Base-by-base conservation (phyloP, 2,113 vertebrate species). In the Anoura caudifer region DNA sequence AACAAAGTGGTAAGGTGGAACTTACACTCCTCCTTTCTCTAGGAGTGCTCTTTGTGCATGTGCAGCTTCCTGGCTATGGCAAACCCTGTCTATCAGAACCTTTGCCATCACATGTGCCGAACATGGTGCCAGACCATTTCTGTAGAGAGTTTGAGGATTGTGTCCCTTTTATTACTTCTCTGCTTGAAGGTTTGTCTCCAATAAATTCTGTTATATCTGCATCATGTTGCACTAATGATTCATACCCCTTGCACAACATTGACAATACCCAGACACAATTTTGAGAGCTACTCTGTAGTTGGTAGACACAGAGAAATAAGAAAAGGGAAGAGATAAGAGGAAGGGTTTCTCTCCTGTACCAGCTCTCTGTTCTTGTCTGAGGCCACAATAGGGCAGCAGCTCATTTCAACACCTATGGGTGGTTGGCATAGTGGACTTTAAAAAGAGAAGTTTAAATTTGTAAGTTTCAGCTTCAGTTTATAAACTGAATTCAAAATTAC, bases 271-370 rank as follows among this genome's bases (percentile, higher is more conserved):
- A 67, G 84, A 45, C 11, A 26, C 5, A 13, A 14, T 56, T 93
- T 91, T 12, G 36, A 85, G 61, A 65, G 28, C 22, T 45, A 9
- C 47, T 93, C 65, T n/a, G 11, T 38, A 22, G 26, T 31, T 38
- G 20, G 28, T 8, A 88, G 5, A 6, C 36, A n/a, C 7, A 3
- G 4, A 89, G 52, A 95, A 91, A 92, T 79, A 31, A 86, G 38
- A 38, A 97, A 95, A 91, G 54, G 77, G 73, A 94, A 96, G 73
- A 73, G 14, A 11, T 50, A 93, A 50, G 91, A 91, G 95, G 95
- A 97, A 97, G 89, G 0, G 36, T 3, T 17, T 90, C 26, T 54
- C 24, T 77, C 12, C 85, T 93, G 47, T 28, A 14, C 15, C 4
- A 61, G 5, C 2, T 67, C 16, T 45, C 7, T 84, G 24, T 52